A percentile compares a stretch with the other conserved stretches of the same genome.
Evolutionary conservation across 2,888 invertebrate genomes (phyloP).

Genomic region (Onchidella celtica): DNA sequence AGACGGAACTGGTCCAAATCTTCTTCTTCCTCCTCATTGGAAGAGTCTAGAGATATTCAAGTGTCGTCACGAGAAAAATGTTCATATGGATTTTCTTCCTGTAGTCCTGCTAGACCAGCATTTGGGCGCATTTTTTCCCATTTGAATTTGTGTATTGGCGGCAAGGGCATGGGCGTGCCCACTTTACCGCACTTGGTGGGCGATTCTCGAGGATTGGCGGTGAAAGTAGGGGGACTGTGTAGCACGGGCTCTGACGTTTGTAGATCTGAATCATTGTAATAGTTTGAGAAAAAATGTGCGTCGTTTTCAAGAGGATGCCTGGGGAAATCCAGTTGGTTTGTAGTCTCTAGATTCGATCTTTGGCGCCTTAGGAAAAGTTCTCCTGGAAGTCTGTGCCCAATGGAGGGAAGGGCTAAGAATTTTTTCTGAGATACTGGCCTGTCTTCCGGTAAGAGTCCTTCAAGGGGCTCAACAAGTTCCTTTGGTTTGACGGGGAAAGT

Average conservation of each 20-base stretch:
- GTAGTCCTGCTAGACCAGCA: neutral
- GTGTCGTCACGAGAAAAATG: neutral
- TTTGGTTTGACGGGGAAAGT: slow-evolving; percentile 36
- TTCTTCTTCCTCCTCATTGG: slow-evolving; percentile 25
- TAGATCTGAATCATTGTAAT: slow-evolving; percentile 9
- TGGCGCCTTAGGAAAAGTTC: slow-evolving; percentile 36
- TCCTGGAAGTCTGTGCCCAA: slow-evolving; percentile 49
- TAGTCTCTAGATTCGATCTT: slow-evolving; percentile 38
- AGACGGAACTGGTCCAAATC: slow-evolving; percentile 15
- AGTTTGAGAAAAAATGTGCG: slow-evolving; percentile 67
- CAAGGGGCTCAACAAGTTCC: slow-evolving; percentile 62
- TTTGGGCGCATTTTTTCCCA: neutral
- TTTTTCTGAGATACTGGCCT: slow-evolving; percentile 62
- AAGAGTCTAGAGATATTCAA: neutral
- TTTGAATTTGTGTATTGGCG: slow-evolving; percentile 26
- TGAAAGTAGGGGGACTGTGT: neutral
- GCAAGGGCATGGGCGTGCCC: slow-evolving; percentile 42
- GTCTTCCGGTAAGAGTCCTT: slow-evolving; percentile 51
- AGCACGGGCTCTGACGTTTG: neutral
- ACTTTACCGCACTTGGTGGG: slow-evolving; percentile 16
- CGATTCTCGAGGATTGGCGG: neutral
- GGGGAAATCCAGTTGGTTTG: slow-evolving; percentile 66
- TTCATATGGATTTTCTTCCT: slow-evolving; percentile 5
- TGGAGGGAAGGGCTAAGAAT: slow-evolving; percentile 67
- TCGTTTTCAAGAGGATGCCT: slow-evolving; percentile 64